Conservation (phyloP, 2,113 vertebrate genomes). For the Dermatemys mawii region DNA sequence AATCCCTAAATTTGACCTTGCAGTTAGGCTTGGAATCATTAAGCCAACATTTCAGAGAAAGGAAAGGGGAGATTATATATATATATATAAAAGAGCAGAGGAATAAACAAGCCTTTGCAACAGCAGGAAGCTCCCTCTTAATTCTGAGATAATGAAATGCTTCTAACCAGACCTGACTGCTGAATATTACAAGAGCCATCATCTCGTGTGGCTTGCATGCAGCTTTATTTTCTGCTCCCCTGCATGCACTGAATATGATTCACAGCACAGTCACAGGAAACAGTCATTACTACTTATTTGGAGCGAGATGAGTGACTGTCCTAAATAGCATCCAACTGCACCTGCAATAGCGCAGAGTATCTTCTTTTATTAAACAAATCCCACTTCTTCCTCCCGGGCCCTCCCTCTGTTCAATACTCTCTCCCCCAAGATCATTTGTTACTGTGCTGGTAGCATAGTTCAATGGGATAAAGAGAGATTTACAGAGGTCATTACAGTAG, state of each 20-base stretch:
- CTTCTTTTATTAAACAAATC: conserved; percentile 44
- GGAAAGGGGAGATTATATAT: not conserved
- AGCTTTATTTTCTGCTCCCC: conserved; percentile 66
- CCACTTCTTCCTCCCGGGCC: not conserved
- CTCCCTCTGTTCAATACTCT: conserved; percentile 52
- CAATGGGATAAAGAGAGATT: conserved; percentile 47
- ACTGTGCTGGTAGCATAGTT: conserved; percentile 3
- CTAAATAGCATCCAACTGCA: conserved; percentile 57
- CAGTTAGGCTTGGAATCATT: conserved; percentile 41
- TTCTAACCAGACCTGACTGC: conserved; percentile 64
- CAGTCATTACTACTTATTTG: conserved; percentile 72
- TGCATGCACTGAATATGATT: conserved; percentile 64
- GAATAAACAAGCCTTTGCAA: conserved; percentile 73
- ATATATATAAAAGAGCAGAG: not conserved
- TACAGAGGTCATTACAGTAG: conserved; percentile 4
- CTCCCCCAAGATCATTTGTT: conserved; percentile 55
- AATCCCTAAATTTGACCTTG: conserved; percentile 60
- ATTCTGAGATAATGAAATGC: conserved; percentile 72
- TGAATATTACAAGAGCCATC: conserved; percentile 65
- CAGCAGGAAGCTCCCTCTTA: conserved; percentile 75
- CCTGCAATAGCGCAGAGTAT: not conserved
- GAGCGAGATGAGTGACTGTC: conserved; percentile 56
- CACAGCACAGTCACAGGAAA: conserved; percentile 64
- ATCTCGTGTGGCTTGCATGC: conserved; percentile 54
- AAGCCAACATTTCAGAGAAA: conserved; percentile 43